A percentile compares a stretch with the other conserved stretches of the same genome.
Conservation (phyloP, 2,888 invertebrate species). For the Euproctis similis region DNA sequence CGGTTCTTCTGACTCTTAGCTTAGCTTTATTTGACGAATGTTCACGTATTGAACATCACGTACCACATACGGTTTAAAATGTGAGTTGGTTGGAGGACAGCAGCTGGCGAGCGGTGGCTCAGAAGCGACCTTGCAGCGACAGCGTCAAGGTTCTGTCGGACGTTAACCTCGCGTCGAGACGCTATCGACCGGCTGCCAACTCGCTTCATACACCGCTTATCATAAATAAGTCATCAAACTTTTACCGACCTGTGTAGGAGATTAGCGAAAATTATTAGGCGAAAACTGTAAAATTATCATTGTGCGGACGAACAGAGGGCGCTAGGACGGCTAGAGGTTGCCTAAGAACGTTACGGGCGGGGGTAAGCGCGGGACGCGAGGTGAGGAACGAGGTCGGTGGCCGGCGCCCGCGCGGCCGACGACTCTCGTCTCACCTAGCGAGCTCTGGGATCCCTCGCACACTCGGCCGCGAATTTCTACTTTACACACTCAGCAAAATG, state of each 20-base stretch:
- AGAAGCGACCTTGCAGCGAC: constrained; percentile 42
- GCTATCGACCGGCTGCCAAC: constrained; percentile 27
- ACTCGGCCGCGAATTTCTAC: too few relatives aligned
- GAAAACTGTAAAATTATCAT: constrained; percentile 2
- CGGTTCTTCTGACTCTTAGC: too few relatives aligned
- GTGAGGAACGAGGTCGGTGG: constrained; percentile 20
- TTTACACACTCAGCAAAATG: too few relatives aligned
- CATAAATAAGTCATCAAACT: constrained; percentile 7
- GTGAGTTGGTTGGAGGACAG: too few relatives aligned
- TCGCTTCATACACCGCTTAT: constrained; percentile 10
- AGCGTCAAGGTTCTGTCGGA: constrained; percentile 44
- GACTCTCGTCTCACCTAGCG: constrained; percentile 18
- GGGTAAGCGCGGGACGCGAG: constrained; percentile 15
- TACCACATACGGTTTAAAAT: too few relatives aligned
- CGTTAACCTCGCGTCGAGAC: constrained; percentile 37
- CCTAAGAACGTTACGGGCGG: constrained; percentile 13
- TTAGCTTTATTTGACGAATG: too few relatives aligned
- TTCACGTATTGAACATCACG: too few relatives aligned
- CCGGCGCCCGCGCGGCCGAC: constrained; percentile 23
- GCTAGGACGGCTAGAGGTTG: constrained; percentile 16
- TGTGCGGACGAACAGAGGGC: constrained; percentile 6
- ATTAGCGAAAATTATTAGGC: constrained; percentile 7
- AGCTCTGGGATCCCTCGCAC: too few relatives aligned
- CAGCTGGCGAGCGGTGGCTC: constrained; percentile 27
- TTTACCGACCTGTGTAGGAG: constrained; percentile 1